Percentiles rank a stretch among this genome's conserved stretches.
These are phyloP conservation scores for Brachionichthys hirsutus DNA, from an alignment of 2,113 vertebrate species.

Conservation along the genomic window DNA sequence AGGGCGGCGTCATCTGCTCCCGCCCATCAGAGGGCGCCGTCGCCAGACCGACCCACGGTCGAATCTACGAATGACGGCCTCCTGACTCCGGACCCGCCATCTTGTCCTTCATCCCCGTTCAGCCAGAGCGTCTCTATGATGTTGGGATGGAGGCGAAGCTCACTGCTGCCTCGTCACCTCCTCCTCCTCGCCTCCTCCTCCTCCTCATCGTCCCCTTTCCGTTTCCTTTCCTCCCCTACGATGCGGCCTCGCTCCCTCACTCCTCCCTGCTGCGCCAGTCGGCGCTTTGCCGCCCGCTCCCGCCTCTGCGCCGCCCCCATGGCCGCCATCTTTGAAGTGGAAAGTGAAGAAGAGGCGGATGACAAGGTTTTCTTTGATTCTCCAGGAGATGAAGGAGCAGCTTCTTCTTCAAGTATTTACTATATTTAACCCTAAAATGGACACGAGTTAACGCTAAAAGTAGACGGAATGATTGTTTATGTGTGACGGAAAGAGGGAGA, in stretches of 20 bases:
- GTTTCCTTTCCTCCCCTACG: conserved; percentile 46
- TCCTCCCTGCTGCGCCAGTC: conserved; percentile 87
- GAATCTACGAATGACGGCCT: conserved; percentile 2
- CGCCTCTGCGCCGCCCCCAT: conserved; percentile 88
- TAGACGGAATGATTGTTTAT: background rate
- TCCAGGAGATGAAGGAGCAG: background rate
- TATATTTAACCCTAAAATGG: background rate
- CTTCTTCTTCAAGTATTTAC: conserved; percentile 1
- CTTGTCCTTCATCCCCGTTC: background rate
- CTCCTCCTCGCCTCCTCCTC: conserved; percentile 83
- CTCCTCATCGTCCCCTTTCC: conserved; percentile 50
- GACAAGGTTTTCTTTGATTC: conserved; percentile 18
- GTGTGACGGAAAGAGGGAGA: background rate
- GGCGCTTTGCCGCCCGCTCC: conserved; percentile 83
- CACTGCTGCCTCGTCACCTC: conserved; percentile 25
- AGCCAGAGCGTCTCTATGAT: conserved; percentile 8
- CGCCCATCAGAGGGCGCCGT: conserved; percentile 65
- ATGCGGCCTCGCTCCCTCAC: conserved; percentile 80
- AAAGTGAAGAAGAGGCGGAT: conserved; percentile 72
- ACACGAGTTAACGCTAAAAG: background rate
- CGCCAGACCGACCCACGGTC: background rate
- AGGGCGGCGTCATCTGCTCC: conserved; percentile 53
- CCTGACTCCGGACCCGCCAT: conserved; percentile 21
- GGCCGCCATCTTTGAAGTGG: conserved; percentile 89
- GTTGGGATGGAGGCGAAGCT: conserved; percentile 7